Evolutionary conservation across 2,113 vertebrate genomes (phyloP), one percentile per base, ranked within the genome.

Genomic region (Hypocryptadius cinnamomeus): DNA sequence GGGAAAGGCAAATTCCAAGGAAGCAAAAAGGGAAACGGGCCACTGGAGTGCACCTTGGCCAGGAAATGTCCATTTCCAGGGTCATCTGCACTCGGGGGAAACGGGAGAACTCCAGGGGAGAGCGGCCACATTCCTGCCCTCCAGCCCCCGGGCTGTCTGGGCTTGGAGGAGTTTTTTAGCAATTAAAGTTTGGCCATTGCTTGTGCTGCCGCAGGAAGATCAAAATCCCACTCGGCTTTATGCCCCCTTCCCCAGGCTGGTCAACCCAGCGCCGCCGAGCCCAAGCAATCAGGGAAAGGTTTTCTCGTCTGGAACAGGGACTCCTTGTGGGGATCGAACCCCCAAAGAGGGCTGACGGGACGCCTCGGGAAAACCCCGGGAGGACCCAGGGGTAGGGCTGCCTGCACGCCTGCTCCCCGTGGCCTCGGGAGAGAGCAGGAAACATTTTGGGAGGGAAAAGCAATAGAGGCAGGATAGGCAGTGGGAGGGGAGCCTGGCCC

Each of bases 61-160:
- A 28, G 94, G 88, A 85, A 91, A 90, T 94, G 88, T 90, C 77
- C 50, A 73, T 91, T 95, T 89, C 92, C 93, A 81, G 81, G 82
- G 93, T 91, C 93, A 87, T 77, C 82, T 47, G 87, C 54, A 72
- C 85, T 90, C 66, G 20, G 8, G 77, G 90, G 71, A 94, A 90
- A 85, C 79, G 86, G 86, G 86, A 90, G 80, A 91, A 95, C 93
- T 95, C 92, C 92, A 64, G 48, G 39, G 80, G 79, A 89, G 64
- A 73, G 57, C 17, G 24, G 89, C 89, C 86, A 57, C 95, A 72
- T 95, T 93, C 91, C 83, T 87, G 54, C 45, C 35, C 53, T 10
- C 45, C 69, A 61, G 74, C 65, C 79, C 57, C 63, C 74, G 39
- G 42, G 69, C 87, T 79, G 85, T 81, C 73, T 42, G 63, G 33